These are phyloP conservation scores for Drosophila mimetica DNA, from an alignment of 2,888 invertebrate genomes.

Conservation along the genomic window DNA sequence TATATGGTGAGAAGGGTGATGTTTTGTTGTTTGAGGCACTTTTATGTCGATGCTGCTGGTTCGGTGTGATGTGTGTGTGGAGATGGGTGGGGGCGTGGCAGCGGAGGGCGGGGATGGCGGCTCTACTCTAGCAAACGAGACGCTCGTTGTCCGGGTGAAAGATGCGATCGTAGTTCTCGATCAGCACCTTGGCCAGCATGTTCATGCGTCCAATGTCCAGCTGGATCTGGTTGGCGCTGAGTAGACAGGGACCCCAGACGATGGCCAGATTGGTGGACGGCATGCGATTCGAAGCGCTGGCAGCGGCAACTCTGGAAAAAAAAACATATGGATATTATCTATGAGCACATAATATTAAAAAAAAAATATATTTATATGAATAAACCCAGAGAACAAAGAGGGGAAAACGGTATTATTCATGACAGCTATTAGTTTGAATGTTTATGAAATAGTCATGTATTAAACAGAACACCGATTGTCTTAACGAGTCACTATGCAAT, in stretches of 20 bases:
- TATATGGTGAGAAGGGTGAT: slow-evolving; percentile 12
- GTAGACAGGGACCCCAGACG: slow-evolving; percentile 84
- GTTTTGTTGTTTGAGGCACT: slow-evolving; percentile 12
- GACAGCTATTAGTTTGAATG: not conserved
- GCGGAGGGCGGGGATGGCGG: not conserved
- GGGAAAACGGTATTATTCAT: not conserved
- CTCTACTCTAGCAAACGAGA: slow-evolving; percentile 71
- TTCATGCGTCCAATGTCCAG: slow-evolving; percentile 84
- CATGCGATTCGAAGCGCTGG: slow-evolving; percentile 83
- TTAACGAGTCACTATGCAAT: too few relatives aligned
- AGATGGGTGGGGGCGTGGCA: slow-evolving; percentile 21
- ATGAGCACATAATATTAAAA: not conserved
- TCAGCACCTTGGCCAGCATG: slow-evolving; percentile 83
- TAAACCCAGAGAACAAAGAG: not conserved
- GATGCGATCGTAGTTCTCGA: slow-evolving; percentile 83
- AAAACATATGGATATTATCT: not conserved
- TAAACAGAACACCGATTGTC: not conserved
- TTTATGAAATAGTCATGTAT: not conserved
- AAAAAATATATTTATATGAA: not conserved
- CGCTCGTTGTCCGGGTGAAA: slow-evolving; percentile 82
- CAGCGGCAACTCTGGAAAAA: slow-evolving; percentile 80
- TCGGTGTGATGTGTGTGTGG: not conserved
- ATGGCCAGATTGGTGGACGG: slow-evolving; percentile 84
- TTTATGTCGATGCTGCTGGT: not conserved
- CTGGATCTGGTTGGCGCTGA: slow-evolving; percentile 80